phyloP scores from a whole-genome alignment of 2,888 invertebrate genomes.

The Sclerodermus sp. region DNA sequence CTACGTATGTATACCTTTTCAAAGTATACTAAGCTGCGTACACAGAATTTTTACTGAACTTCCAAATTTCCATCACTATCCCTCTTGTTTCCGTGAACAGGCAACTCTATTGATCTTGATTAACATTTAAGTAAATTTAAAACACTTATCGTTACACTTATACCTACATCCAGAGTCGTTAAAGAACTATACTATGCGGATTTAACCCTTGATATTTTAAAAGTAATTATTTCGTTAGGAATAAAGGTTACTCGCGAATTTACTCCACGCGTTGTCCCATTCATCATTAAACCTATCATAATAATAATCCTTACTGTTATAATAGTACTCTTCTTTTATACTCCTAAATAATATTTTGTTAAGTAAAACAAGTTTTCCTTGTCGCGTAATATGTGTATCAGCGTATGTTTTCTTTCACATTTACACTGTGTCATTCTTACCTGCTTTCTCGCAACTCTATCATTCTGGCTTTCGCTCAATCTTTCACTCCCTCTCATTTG shows the following conservation, averaged over 20 bases:
- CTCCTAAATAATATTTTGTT: slow-evolving; percentile 16
- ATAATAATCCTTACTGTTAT: slow-evolving; percentile 7
- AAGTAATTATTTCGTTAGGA: slow-evolving; percentile 31
- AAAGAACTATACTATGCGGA: slow-evolving; percentile 12
- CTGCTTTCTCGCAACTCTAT: no score
- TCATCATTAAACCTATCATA: slow-evolving; percentile 1
- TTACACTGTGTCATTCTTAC: no score
- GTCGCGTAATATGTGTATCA: background rate
- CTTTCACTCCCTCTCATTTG: no score
- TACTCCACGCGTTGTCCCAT: slow-evolving; percentile 26
- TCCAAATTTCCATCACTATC: background rate
- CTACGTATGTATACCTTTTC: background rate
- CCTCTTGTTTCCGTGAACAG: background rate
- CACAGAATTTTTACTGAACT: no score
- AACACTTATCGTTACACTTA: slow-evolving; percentile 10
- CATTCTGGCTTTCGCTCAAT: no score
- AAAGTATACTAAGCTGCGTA: background rate
- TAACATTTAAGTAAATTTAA: slow-evolving; percentile 21
- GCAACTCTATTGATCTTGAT: slow-evolving; percentile 8
- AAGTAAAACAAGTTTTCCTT: slow-evolving; percentile 21
- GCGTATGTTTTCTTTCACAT: no score
- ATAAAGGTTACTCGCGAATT: slow-evolving; percentile 30
- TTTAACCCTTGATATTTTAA: slow-evolving; percentile 15
- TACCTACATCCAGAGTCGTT: slow-evolving; percentile 13
- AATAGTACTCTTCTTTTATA: slow-evolving; percentile 4